Conservation (phyloP, 2,113 vertebrate genomes). For the Alosa alosa region DNA sequence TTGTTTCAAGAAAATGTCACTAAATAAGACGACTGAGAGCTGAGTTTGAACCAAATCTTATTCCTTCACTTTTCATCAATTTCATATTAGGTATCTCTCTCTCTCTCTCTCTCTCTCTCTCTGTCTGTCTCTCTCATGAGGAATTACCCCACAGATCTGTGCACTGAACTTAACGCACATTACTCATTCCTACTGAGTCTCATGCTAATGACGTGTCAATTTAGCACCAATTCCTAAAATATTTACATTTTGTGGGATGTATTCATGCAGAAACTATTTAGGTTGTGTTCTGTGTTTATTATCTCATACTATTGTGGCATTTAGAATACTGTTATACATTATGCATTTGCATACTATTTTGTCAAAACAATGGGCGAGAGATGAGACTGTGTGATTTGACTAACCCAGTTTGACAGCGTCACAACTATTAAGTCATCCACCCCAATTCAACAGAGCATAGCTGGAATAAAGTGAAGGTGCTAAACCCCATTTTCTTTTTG, state of each 20-base stretch:
- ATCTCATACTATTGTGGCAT: not conserved
- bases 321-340: not conserved
- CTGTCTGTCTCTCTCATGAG: not conserved
- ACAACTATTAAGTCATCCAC: slow-evolving; percentile 60
- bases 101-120: too few species aligned
- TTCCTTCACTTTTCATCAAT: not conserved
- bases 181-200: not conserved
- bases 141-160: not conserved
- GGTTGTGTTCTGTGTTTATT: slow-evolving; percentile 34
- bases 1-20: not conserved
- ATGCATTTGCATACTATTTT: not conserved
- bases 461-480: slow-evolving; percentile 46
- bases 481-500: not conserved
- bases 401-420: slow-evolving; percentile 57
- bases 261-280: slow-evolving; percentile 61
- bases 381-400: slow-evolving; percentile 3
- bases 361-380: not conserved
- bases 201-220: slow-evolving; percentile 4
- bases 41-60: not conserved
- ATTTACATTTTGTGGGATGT: slow-evolving; percentile 25
- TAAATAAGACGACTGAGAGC: not conserved
- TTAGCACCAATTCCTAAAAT: not conserved
- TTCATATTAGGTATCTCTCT: not conserved
- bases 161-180: not conserved
- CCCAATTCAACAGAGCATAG: slow-evolving; percentile 48